Base-by-base conservation (phyloP, 2,113 vertebrate species). In the Orientallactaga bullata region DNA sequence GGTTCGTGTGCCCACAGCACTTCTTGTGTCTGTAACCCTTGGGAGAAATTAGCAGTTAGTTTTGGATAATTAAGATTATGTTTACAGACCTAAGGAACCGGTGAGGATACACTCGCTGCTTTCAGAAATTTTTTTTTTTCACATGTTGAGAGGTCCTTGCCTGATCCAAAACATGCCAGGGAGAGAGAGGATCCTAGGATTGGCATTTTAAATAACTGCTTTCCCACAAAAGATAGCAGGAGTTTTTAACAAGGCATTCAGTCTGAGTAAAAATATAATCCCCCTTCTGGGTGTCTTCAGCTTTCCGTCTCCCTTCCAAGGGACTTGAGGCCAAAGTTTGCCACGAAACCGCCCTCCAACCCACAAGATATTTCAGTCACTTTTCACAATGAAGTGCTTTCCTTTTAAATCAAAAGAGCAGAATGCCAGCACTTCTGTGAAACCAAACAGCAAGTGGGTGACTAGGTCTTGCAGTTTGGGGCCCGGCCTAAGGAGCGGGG, bases 261-360 rank as follows among this genome's bases (percentile, higher is more conserved):
- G 13, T 51, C 77, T 96, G 88, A 37, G 16, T 20, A n/a, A 81
- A 86, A 92, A 81, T 80, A 86, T 93, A 94, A 81, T 7, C 1
- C 6, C 30, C 15, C 39, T 23, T 94, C 5, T 0, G 28, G 65
- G 35, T 69, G 87, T 55, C 92, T 77, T 5, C 76, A 87, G 85
- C 95, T 95, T 94, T 97, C 94, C 61, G 66, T 96, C 93, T 92
- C 68, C 68, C 74, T 76, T 90, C 58, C 85, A 51, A 85, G 51
- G 94, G 32, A 94, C 96, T 94, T n/a, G 94, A 96, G 97, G 96
- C 97, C 96, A 91, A 96, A 98, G 95, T 98, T 97, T 96, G 95
- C 87, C 96, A 91, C 23, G 71, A 96, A 96, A 55, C 69, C n/a
- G 78, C 95, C 79, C 94, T 79, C 66, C 82, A 87, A 86, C 80